Conservation (phyloP, 2,797 vertebrate genomes). For the Pseudochirops cupreus region DNA sequence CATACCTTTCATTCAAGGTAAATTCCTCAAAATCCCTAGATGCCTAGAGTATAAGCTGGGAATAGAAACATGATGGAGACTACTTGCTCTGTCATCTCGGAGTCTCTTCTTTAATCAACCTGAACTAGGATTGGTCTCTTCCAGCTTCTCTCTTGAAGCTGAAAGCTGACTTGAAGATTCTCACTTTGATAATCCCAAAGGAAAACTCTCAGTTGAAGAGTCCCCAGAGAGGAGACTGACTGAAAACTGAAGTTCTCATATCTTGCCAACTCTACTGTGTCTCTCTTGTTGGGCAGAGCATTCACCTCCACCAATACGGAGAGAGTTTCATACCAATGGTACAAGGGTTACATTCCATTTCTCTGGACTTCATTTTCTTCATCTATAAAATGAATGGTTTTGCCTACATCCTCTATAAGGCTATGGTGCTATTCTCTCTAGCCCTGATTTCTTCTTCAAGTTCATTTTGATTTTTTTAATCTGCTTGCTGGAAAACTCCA, state of each 20-base stretch:
- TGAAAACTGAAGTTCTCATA: neutral
- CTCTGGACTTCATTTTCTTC: neutral
- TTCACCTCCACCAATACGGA: neutral
- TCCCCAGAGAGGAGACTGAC: neutral
- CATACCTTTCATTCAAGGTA: neutral
- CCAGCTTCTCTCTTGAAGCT: neutral
- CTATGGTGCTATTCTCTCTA: neutral
- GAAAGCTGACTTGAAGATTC: neutral
- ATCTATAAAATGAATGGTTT: neutral
- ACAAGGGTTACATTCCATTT: neutral
- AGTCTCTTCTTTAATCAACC: neutral
- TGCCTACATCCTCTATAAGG: neutral
- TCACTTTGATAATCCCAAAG: neutral
- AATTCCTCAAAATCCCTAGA: neutral
- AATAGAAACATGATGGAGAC: neutral
- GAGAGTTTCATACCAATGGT: neutral
- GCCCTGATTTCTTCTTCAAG: neutral
- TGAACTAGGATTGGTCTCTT: neutral
- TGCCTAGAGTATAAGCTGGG: neutral
- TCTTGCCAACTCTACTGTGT: neutral
- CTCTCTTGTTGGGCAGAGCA: neutral
- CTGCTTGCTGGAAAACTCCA: neutral
- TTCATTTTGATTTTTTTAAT: neutral
- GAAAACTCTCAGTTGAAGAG: neutral
- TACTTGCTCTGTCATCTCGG: neutral